Percentiles rank a stretch among this genome's conserved stretches.
Evolutionary conservation across 2,797 vertebrate species (phyloP).

Genomic region (Cirrhinus molitorella): DNA sequence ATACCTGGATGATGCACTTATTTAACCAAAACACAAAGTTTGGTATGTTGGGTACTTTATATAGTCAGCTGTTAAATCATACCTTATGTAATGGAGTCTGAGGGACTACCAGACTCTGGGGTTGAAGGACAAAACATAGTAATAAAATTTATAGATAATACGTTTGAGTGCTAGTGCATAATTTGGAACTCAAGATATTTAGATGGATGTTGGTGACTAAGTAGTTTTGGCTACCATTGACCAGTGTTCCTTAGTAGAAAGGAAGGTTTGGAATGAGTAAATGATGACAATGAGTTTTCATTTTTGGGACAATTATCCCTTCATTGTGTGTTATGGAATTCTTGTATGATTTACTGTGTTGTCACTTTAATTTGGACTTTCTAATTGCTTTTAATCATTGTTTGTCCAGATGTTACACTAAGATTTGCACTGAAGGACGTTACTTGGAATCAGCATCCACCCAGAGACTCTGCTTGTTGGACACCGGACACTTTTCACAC

Average conservation of each 20-base stretch:
- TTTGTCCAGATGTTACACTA: constrained; percentile 90
- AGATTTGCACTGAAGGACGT: constrained; percentile 83
- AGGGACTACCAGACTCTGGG: not conserved
- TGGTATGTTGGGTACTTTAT: not conserved
- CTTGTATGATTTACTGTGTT: not conserved
- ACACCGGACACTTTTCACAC: constrained; percentile 78
- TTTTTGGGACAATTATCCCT: not conserved
- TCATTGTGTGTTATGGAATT: not conserved
- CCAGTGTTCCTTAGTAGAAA: too few species aligned
- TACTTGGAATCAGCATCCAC: constrained; percentile 81
- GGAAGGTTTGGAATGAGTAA: too few species aligned
- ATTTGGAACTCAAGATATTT: too few species aligned
- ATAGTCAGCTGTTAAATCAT: not conserved
- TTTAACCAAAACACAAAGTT: not conserved
- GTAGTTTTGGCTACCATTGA: too few species aligned
- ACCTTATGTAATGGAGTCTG: not conserved
- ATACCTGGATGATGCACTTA: not conserved
- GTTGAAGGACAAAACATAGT: not conserved
- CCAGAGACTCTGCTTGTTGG: constrained; percentile 74
- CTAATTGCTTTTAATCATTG: not conserved
- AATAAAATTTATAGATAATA: not conserved
- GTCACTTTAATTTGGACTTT: not conserved
- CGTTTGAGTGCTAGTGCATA: too few species aligned
- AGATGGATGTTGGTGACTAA: too few species aligned
- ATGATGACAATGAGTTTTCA: too few species aligned